Percentiles rank a stretch among this genome's conserved stretches.
These are phyloP conservation scores for Diadumene lineata DNA, from an alignment of 92 coral and sea anemone genomes.

Conservation along the genomic window DNA sequence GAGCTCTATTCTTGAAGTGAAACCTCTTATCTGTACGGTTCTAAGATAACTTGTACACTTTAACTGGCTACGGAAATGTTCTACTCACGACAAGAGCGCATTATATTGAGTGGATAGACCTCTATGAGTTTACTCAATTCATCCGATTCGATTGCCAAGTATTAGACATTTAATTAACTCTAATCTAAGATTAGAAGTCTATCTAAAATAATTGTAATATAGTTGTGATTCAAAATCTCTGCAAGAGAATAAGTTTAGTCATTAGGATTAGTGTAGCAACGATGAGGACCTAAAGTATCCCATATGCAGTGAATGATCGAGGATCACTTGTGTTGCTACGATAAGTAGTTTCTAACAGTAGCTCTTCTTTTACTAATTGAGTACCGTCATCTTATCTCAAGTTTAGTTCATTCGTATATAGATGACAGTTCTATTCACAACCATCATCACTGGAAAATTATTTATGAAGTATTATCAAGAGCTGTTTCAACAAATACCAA, in stretches of 20 bases:
- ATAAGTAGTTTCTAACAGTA: constrained; percentile 36
- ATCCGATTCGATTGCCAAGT: constrained; percentile 76
- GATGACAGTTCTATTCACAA: constrained; percentile 47
- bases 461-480: constrained; percentile 42
- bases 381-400: constrained; percentile 51
- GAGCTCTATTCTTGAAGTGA: constrained; percentile 24
- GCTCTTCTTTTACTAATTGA: constrained; percentile 46
- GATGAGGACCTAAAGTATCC: constrained; percentile 11
- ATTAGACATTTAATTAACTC: constrained; percentile 76
- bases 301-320: constrained; percentile 30
- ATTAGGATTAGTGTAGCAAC: constrained; percentile 16
- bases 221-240: constrained; percentile 22
- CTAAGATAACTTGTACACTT: constrained; percentile 44
- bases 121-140: constrained; percentile 74
- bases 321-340: constrained; percentile 26
- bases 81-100: constrained; percentile 75
- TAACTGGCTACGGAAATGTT: constrained; percentile 80
- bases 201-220: constrained; percentile 49
- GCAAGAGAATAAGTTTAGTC: constrained; percentile 22
- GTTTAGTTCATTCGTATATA: constrained; percentile 37
- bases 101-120: constrained; percentile 67
- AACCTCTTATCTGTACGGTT: constrained; percentile 25
- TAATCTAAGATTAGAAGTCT: constrained; percentile 84
- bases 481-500: background rate
- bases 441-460: constrained; percentile 49